phyloP scores from a whole-genome alignment of 2,113 vertebrate genomes.

The Melanostigma gelatinosum region DNA sequence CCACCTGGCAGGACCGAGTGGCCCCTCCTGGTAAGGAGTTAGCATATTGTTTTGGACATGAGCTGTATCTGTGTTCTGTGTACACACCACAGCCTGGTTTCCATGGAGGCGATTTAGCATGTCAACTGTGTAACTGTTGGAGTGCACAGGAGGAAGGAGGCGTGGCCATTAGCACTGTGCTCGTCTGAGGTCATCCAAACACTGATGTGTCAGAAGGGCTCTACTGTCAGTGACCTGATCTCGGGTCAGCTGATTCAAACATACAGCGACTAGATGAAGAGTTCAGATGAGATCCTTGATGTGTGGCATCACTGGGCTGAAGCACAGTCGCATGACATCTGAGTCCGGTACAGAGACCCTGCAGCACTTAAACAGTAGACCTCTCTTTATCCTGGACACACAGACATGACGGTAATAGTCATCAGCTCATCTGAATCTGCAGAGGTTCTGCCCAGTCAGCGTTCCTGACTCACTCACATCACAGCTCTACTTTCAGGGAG shows the following conservation, averaged over 20 bases:
- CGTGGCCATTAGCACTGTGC: not conserved
- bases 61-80: not conserved
- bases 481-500: not conserved
- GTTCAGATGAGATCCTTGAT: not conserved
- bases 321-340: conserved; percentile 12
- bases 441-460: not conserved
- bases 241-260: not conserved
- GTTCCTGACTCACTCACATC: not conserved
- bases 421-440: not conserved
- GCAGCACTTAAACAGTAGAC: not conserved
- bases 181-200: not conserved
- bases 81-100: conserved; percentile 15
- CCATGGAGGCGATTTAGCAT: conserved; percentile 4
- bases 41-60: conserved; percentile 1
- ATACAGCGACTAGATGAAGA: not conserved
- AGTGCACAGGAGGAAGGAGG: not conserved
- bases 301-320: not conserved
- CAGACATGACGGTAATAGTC: not conserved
- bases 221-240: not conserved
- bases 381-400: not conserved
- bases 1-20: conserved; percentile 97
- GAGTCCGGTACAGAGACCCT: not conserved
- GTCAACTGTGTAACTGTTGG: not conserved
- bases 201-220: not conserved
- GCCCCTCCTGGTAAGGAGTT: conserved; percentile 92